Evolutionary conservation across 2,113 vertebrate genomes (phyloP), one percentile per base, ranked within the genome.

Genomic region (Tychaedon coryphoeus): DNA sequence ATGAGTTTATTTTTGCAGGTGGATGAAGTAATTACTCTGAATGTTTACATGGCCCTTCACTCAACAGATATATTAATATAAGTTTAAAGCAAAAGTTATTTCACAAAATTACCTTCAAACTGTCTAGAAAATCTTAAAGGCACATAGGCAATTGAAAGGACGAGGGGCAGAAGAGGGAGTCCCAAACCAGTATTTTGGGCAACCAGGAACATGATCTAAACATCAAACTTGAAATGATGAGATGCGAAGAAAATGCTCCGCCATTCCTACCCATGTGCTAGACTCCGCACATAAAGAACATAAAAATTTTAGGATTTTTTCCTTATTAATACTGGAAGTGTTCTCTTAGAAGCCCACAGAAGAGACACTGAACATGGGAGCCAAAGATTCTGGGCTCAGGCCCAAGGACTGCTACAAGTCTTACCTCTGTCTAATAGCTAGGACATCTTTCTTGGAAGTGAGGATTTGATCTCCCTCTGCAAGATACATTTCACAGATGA

Each of bases 261-360:
- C 19, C 19, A 17, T 65, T 60, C 29, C 18, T 81, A 31, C 19
- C 34, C 29, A 36, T 34, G 13, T 38, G 13, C 11, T 64, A 57
- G 14, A 77, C 5, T n/a, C 29, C 42, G 28, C 1, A 2, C 7
- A 69, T 88, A 90, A 80, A 50, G 25, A 58, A 33, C 5, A 73
- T 38, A 54, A 80, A 76, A 64, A 1, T 36, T 50, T 14, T 0
- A 3, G 10, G 24, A 50, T 10, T 76, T 79, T 72, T 76, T 8
- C 3, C 20, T 8, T 58, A 1, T 60, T 54, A 18, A 28, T 51
- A 70, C 6, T 16, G 9, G 16, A 62, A 84, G 0, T 0, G 0
- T 25, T 19, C 4, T 72, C 10, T 62, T 58, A 31, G 42, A n/a
- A 70, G 14, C 14, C 40, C 6, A 0, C 14, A 60, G 29, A 83